Conservation (phyloP, 2,797 vertebrate species). For the Phataginus tricuspis region DNA sequence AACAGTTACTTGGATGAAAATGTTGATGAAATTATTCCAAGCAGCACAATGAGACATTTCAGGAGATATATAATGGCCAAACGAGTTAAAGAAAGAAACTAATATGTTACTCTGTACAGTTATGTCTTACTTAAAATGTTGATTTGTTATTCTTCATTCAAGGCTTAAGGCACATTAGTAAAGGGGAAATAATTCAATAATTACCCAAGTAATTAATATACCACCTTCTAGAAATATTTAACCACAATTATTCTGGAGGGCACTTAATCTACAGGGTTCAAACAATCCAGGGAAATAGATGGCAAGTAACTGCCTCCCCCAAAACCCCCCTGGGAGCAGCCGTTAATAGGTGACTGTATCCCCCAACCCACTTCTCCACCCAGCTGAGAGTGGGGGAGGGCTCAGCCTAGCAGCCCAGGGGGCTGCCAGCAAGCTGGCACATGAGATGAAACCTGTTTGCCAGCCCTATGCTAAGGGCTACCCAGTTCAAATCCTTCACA, state of each 20-base stretch:
- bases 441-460: not conserved
- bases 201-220: conserved; percentile 16
- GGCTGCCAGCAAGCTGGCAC: not conserved
- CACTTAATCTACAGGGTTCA: not conserved
- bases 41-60: not conserved
- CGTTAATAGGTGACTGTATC: too few species aligned
- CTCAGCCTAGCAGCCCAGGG: not conserved
- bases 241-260: not conserved
- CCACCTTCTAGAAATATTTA: not conserved
- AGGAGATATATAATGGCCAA: not conserved
- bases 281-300: not conserved
- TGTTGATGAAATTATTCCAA: not conserved
- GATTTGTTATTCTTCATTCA: not conserved
- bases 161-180: not conserved
- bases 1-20: not conserved
- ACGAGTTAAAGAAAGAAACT: not conserved
- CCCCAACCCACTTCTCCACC: rapidly evolving
- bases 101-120: not conserved
- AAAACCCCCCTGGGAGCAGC: not conserved
- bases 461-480: not conserved
- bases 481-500: not conserved
- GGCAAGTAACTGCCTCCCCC: too few species aligned
- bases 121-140: not conserved
- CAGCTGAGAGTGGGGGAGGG: rapidly evolving
- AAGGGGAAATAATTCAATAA: not conserved